Percentiles rank a stretch among this genome's conserved stretches.
Evolutionary conservation across 2,888 invertebrate species (phyloP).

Genomic region (Icerya purchasi): DNA sequence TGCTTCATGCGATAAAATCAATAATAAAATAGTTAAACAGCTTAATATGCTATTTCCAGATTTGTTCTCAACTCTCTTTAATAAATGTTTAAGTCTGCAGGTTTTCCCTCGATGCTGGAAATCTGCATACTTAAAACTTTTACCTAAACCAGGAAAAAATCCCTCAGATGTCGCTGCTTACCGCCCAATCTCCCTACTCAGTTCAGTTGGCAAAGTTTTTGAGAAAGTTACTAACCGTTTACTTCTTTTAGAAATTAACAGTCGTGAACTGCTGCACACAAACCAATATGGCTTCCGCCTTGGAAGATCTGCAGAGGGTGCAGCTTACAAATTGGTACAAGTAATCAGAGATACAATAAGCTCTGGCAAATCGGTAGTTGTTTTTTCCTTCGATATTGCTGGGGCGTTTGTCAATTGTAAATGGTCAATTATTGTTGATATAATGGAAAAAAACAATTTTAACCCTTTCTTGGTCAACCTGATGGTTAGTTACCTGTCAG

Average conservation of each 20-base stretch:
- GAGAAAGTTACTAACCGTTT: background rate
- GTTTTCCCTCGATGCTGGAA: background rate
- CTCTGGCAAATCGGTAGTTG: background rate
- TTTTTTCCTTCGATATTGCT: background rate
- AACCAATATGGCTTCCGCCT: background rate
- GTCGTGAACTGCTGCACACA: background rate
- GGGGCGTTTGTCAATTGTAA: background rate
- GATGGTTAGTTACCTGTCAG: too few relatives aligned
- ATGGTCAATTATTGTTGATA: background rate
- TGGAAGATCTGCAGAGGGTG: background rate
- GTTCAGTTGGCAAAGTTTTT: too few relatives aligned
- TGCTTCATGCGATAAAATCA: background rate
- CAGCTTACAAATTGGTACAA: background rate
- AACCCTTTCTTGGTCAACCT: too few relatives aligned
- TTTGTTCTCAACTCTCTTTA: background rate
- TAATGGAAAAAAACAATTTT: too few relatives aligned
- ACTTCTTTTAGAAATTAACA: background rate
- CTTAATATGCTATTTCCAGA: background rate
- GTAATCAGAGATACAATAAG: background rate
- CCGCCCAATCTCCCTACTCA: too few relatives aligned
- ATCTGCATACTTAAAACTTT: background rate
- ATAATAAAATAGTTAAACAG: background rate
- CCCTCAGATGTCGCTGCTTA: background rate
- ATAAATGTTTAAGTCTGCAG: background rate
- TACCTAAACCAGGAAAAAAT: background rate